Percentiles rank a stretch among this genome's conserved stretches.
Evolutionary conservation across 2,113 vertebrate genomes (phyloP).

Genomic region (Emydura subglobosa): DNA sequence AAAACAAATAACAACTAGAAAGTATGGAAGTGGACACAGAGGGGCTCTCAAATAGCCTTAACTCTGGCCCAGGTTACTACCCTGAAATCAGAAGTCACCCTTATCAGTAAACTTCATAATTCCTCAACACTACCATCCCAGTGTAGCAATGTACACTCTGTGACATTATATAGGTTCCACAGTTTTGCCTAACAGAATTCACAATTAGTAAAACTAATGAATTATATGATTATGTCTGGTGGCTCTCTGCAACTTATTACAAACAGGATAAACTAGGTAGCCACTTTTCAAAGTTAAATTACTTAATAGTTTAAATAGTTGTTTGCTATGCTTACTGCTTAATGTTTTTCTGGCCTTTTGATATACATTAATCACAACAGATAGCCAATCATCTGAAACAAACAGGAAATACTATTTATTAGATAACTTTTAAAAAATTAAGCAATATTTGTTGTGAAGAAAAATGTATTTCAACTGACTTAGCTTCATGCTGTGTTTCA

Average conservation of each 20-base stretch:
- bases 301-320: neutral
- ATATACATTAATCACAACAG: neutral
- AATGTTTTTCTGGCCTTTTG: neutral
- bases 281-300: neutral
- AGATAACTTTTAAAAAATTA: neutral
- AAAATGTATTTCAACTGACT: neutral
- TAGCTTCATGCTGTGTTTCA: neutral
- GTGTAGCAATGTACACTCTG: neutral
- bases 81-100: fast-evolving
- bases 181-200: neutral
- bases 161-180: neutral
- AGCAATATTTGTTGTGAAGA: neutral
- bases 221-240: neutral
- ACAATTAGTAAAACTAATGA: neutral
- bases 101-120: neutral
- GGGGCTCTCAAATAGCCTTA: neutral
- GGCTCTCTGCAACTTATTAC: neutral
- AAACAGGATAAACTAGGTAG: neutral
- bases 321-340: neutral
- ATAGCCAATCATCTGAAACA: slow-evolving; percentile 9
- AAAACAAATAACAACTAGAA: neutral
- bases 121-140: neutral
- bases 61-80: neutral
- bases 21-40: neutral
- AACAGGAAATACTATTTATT: neutral